A percentile compares a stretch with the other conserved stretches of the same genome.
These are phyloP conservation scores for Prinia subflava DNA, from an alignment of 2,113 vertebrate species.

Conservation along the genomic window DNA sequence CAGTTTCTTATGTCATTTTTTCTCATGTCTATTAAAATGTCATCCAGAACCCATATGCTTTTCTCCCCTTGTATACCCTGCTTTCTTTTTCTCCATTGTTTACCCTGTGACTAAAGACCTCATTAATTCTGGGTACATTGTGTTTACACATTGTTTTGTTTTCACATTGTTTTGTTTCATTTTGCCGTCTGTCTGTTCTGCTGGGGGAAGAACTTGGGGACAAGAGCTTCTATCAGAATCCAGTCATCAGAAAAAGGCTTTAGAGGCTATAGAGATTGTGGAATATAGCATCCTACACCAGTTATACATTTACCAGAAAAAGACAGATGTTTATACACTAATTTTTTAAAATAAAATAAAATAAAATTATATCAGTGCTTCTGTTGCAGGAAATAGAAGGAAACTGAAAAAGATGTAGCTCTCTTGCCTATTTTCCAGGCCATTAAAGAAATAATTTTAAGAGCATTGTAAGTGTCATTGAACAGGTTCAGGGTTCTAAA, in stretches of 20 bases:
- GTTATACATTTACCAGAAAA: not conserved
- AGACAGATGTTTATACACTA: not conserved
- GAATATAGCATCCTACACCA: not conserved
- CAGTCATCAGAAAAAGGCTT: not conserved
- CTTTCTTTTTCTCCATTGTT: not conserved
- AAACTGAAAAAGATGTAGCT: not conserved
- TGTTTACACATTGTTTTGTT: conserved; percentile 18
- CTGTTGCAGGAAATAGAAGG: not conserved
- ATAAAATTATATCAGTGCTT: rapidly evolving
- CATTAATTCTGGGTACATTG: not conserved
- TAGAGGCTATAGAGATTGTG: not conserved
- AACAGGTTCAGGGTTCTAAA: not conserved
- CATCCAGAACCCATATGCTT: not conserved
- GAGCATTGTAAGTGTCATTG: not conserved
- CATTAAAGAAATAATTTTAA: not conserved
- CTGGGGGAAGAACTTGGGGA: not conserved
- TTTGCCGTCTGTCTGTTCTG: not conserved
- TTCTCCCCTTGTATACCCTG: not conserved
- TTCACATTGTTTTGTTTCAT: conserved; percentile 16
- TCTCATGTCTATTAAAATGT: conserved; percentile 7
- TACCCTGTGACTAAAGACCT: not conserved
- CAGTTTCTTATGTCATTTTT: not conserved
- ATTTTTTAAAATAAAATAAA: too few species aligned
- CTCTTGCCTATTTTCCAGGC: not conserved
- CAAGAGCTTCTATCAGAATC: not conserved